phyloP scores from a whole-genome alignment of 1,140 invertebrate species.

The Phthorimaea operculella region DNA sequence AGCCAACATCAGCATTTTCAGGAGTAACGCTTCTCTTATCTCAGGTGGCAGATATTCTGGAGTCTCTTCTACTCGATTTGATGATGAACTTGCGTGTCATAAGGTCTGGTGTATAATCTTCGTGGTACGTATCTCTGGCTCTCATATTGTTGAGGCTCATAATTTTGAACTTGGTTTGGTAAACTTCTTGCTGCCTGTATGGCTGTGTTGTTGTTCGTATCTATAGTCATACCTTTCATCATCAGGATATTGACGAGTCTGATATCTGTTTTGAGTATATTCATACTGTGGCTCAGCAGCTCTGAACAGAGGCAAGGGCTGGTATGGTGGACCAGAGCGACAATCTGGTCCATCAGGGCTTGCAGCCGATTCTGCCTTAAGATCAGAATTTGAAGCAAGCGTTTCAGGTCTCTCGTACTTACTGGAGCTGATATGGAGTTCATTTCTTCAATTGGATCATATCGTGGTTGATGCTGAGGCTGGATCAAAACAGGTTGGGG shows the following conservation, averaged over 20 bases:
- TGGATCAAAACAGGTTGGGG: slow-evolving; percentile 17
- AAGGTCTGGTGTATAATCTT: slow-evolving; percentile 55
- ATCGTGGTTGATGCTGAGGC: slow-evolving; percentile 29
- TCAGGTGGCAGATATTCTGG: slow-evolving; percentile 74
- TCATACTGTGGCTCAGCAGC: slow-evolving; percentile 26
- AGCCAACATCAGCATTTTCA: slow-evolving; percentile 76
- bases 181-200: slow-evolving; percentile 47
- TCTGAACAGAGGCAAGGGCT: slow-evolving; percentile 34
- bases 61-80: slow-evolving; percentile 68
- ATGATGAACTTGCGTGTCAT: slow-evolving; percentile 53
- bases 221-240: slow-evolving; percentile 54
- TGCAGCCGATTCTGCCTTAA: slow-evolving; percentile 68
- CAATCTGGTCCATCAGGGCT: slow-evolving; percentile 62
- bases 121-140: slow-evolving; percentile 55
- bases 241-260: slow-evolving; percentile 41
- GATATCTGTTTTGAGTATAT: slow-evolving; percentile 30
- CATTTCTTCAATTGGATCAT: slow-evolving; percentile 47
- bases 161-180: slow-evolving; percentile 45
- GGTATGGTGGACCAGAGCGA: slow-evolving; percentile 42
- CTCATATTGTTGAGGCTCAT: slow-evolving; percentile 58
- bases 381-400: slow-evolving; percentile 69
- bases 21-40: slow-evolving; percentile 73
- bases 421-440: slow-evolving; percentile 63
- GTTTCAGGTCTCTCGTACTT: slow-evolving; percentile 70
- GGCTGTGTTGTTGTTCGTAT: slow-evolving; percentile 30